Percentiles rank a stretch among this genome's conserved stretches.
phyloP scores from a whole-genome alignment of 2,113 vertebrate genomes.

The Chionodraco myersi region DNA sequence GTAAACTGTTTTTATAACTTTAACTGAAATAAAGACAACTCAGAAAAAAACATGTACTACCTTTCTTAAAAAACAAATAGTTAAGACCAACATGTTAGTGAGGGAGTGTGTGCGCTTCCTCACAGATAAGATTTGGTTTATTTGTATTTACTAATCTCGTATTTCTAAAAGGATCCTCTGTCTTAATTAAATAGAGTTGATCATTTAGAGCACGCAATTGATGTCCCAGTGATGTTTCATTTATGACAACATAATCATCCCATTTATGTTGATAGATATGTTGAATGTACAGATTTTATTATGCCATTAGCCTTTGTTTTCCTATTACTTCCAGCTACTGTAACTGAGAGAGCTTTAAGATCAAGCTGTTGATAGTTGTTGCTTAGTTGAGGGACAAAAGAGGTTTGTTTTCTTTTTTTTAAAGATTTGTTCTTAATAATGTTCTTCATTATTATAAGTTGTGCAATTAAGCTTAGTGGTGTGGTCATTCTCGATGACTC shows the following conservation, averaged over 20 bases:
- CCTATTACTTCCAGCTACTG: slow-evolving; percentile 13
- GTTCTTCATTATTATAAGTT: not conserved
- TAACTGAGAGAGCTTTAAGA: not conserved
- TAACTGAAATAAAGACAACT: no score
- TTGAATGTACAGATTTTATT: slow-evolving; percentile 15
- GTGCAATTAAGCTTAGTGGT: not conserved
- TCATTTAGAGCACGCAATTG: slow-evolving; percentile 12
- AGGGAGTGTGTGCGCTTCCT: no score
- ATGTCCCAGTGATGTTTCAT: slow-evolving; percentile 29
- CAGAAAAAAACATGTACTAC: no score
- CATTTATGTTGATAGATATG: slow-evolving; percentile 1
- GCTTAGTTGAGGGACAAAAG: not conserved
- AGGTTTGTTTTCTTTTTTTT: not conserved
- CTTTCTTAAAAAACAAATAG: no score
- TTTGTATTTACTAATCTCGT: not conserved
- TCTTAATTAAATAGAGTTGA: not conserved
- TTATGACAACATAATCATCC: slow-evolving; percentile 5
- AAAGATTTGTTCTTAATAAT: not conserved
- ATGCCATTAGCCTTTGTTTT: slow-evolving; percentile 18
- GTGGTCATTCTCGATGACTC: not conserved
- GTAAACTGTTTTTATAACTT: no score
- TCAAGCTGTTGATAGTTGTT: not conserved
- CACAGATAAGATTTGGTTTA: not conserved
- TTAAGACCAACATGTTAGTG: no score
- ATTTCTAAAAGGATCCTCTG: not conserved